These are phyloP conservation scores for Heteromurus nitidus DNA, from an alignment of 2,888 invertebrate species.

Conservation along the genomic window DNA sequence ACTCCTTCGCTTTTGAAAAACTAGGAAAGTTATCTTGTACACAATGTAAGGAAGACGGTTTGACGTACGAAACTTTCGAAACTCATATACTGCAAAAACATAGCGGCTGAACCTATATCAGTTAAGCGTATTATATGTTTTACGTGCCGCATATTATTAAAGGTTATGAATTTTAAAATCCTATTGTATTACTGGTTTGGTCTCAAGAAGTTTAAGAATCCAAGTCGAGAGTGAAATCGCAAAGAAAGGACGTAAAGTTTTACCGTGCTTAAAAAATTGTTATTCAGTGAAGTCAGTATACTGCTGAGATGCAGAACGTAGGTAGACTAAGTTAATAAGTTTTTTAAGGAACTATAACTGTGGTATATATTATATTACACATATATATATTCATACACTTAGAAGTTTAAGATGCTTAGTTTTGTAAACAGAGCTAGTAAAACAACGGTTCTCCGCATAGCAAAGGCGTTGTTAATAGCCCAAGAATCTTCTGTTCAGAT, in stretches of 20 bases:
- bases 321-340: not conserved
- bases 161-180: slow-evolving; percentile 5
- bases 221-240: not conserved
- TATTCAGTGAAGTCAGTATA: slow-evolving; percentile 13
- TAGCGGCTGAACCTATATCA: slow-evolving; percentile 33
- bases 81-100: slow-evolving; percentile 47
- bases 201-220: not conserved
- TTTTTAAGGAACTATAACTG: not conserved
- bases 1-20: slow-evolving; percentile 45
- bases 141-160: not conserved
- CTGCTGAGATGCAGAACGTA: not conserved
- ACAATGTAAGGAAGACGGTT: slow-evolving; percentile 49
- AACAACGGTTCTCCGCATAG: slow-evolving; percentile 3
- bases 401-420: not conserved
- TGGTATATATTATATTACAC: not conserved
- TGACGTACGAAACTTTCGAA: slow-evolving; percentile 50
- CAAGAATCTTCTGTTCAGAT: no score
- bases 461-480: no score
- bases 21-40: slow-evolving; percentile 38
- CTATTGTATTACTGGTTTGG: slow-evolving; percentile 11
- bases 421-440: not conserved
- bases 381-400: not conserved
- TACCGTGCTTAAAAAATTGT: no score
- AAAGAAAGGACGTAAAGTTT: not conserved
- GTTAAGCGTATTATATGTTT: not conserved